Conservation (phyloP, 2,888 invertebrate genomes). For the Bruchidius siliquastri region DNA sequence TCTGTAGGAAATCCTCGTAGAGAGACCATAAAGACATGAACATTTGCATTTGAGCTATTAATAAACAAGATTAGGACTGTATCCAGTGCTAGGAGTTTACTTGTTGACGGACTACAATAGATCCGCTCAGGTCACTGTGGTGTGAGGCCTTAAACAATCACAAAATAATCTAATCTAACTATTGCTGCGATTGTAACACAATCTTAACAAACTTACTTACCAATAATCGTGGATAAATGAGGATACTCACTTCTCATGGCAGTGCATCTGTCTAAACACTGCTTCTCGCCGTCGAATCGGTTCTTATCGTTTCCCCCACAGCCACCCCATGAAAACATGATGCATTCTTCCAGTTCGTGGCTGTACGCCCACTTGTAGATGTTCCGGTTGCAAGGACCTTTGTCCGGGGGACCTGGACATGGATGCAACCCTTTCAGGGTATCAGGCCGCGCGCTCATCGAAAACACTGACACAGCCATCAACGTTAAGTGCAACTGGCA, state of each 20-base stretch:
- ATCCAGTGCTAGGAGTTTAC: too few relatives aligned
- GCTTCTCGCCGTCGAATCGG: slow-evolving; percentile 62
- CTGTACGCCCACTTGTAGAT: slow-evolving; percentile 66
- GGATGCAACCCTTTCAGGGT: slow-evolving; percentile 29
- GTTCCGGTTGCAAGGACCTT: slow-evolving; percentile 52
- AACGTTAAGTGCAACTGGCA: background rate
- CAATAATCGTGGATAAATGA: too few relatives aligned
- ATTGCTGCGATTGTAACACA: too few relatives aligned
- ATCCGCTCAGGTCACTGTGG: too few relatives aligned
- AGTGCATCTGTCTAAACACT: slow-evolving; percentile 61
- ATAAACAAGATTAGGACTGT: too few relatives aligned
- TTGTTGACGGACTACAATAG: too few relatives aligned
- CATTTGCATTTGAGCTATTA: too few relatives aligned
- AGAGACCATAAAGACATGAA: too few relatives aligned
- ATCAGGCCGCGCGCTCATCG: background rate
- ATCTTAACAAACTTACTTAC: too few relatives aligned
- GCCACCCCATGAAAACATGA: slow-evolving; percentile 64
- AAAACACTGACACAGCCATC: background rate
- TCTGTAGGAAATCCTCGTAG: too few relatives aligned
- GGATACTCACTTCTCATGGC: slow-evolving; percentile 53
- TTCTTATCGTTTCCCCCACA: slow-evolving; percentile 64
- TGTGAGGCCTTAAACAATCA: too few relatives aligned
- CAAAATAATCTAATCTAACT: too few relatives aligned
- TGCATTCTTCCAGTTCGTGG: slow-evolving; percentile 54
- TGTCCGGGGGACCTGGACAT: slow-evolving; percentile 46